Conservation (phyloP, 30 jellyfish, hydroid and myxozoan genomes). For the Aurelia coerulea region DNA sequence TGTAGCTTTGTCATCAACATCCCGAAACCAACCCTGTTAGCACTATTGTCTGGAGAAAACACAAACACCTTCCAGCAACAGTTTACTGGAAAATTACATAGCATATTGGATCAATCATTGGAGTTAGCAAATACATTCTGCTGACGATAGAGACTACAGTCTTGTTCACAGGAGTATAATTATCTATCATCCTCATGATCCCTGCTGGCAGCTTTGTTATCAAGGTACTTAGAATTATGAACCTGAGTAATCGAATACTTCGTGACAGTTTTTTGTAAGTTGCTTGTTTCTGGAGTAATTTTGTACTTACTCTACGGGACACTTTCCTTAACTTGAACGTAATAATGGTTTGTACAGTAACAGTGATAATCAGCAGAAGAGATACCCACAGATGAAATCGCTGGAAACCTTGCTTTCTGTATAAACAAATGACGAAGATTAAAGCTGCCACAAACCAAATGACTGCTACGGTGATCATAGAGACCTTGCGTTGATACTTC, state of each 20-base stretch:
- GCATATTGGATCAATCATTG: conserved; percentile 17
- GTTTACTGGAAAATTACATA: neutral
- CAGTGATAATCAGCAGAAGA: neutral
- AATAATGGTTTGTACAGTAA: neutral
- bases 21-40: no score
- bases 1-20: no score
- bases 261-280: neutral
- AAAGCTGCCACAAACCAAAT: neutral
- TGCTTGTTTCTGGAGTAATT: neutral
- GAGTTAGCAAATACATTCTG: neutral
- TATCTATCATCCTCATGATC: neutral
- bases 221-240: neutral
- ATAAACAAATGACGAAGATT: neutral
- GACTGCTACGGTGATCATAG: conserved; percentile 10
- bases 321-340: neutral
- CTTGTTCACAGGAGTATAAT: neutral
- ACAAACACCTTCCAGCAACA: no score
- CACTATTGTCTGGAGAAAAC: no score
- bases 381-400: neutral
- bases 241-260: neutral
- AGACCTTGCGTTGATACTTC: neutral
- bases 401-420: neutral
- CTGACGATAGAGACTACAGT: neutral
- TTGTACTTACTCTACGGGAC: neutral
- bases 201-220: conserved; percentile 1